Evolutionary conservation across 2,113 vertebrate genomes (phyloP).

Genomic region (Puma concolor): DNA sequence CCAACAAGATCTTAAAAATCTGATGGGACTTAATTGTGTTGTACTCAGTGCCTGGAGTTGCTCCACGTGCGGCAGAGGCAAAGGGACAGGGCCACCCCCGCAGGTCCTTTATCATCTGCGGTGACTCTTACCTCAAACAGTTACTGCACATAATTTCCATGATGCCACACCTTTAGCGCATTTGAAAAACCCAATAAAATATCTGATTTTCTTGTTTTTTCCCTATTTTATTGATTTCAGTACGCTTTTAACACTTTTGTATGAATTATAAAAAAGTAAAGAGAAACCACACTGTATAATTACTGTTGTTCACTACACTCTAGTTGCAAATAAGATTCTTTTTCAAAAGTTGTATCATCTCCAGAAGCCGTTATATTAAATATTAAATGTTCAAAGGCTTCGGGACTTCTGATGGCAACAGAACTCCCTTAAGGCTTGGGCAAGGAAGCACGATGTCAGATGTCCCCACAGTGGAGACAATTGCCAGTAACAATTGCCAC

Average conservation of each 20-base stretch:
- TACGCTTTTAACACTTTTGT: background rate
- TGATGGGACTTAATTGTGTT: background rate
- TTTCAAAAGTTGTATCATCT: background rate
- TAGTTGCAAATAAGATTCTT: background rate
- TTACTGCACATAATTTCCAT: slow-evolving; percentile 26
- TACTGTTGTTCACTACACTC: background rate
- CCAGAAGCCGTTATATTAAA: background rate
- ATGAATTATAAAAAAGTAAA: background rate
- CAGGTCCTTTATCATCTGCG: background rate
- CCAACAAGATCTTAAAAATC: background rate
- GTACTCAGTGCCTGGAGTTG: background rate
- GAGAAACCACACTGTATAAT: background rate
- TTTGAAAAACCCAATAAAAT: slow-evolving; percentile 30
- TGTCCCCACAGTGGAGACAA: background rate
- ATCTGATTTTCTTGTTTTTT: slow-evolving; percentile 15
- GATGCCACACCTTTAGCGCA: background rate
- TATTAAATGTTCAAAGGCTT: background rate
- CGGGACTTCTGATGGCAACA: background rate
- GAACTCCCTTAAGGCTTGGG: background rate
- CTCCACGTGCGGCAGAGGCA: background rate
- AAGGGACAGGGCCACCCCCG: background rate
- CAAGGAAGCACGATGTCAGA: background rate
- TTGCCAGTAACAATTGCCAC: background rate
- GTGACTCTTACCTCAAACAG: background rate
- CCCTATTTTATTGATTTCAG: slow-evolving; percentile 3